phyloP scores from a whole-genome alignment of 2,113 vertebrate species.

The Pterocles orientalis region DNA sequence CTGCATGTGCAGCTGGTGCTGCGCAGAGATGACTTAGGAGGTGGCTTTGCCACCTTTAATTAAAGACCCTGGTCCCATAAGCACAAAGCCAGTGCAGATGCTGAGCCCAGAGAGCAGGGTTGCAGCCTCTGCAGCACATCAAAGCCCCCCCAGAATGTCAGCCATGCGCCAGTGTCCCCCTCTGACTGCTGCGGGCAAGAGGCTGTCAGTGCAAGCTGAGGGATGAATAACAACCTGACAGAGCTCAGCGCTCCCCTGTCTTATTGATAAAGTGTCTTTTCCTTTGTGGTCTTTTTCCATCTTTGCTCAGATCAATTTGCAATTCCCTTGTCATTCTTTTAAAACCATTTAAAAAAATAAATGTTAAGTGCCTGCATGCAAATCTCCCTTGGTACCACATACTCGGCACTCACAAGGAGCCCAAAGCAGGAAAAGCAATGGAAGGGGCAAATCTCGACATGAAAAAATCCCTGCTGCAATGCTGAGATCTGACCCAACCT shows the following conservation, averaged over 20 bases:
- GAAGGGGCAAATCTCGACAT: background rate
- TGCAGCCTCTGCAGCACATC: background rate
- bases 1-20: background rate
- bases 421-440: background rate
- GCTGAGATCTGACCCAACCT: background rate
- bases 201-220: background rate
- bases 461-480: background rate
- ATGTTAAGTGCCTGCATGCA: background rate
- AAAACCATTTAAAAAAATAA: background rate
- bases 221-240: background rate
- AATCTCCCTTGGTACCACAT: background rate
- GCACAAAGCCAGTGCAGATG: background rate
- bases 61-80: background rate
- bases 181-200: fast-evolving
- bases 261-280: background rate
- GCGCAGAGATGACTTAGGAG: background rate
- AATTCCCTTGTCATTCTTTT: background rate
- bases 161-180: background rate
- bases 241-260: background rate
- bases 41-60: background rate
- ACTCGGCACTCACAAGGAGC: background rate
- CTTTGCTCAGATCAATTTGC: background rate
- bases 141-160: background rate
- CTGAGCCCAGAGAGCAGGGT: background rate
- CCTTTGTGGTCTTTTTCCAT: background rate